phyloP scores from a whole-genome alignment of 2,888 invertebrate species.

The Pinctada fucata region DNA sequence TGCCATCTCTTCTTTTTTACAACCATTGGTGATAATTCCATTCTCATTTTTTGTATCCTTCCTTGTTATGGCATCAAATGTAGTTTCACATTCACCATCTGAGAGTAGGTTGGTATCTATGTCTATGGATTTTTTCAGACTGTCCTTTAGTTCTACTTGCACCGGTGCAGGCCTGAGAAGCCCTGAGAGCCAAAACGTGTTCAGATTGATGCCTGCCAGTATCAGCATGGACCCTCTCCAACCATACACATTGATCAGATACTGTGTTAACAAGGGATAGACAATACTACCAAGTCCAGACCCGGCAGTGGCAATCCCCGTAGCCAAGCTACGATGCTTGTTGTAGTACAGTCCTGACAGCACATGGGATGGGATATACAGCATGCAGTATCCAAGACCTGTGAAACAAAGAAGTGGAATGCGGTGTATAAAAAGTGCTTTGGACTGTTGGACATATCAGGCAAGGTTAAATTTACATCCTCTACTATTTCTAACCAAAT shows the following conservation, averaged over 20 bases:
- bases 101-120: not conserved
- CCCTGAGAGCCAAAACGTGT: conserved; percentile 61
- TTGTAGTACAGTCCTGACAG: conserved; percentile 68
- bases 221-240: conserved; percentile 70
- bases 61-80: not conserved
- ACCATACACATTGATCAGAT: conserved; percentile 62
- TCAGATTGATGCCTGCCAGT: conserved; percentile 62
- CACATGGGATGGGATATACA: conserved; percentile 69
- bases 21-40: not conserved
- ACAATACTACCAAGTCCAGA: conserved; percentile 66
- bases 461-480: too few species aligned
- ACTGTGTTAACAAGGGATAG: conserved; percentile 62
- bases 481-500: too few species aligned
- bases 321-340: conserved; percentile 65
- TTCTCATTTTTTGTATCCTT: not conserved
- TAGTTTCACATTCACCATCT: not conserved
- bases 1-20: not conserved
- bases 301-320: conserved; percentile 67
- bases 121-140: not conserved
- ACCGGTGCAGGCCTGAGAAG: conserved; percentile 47
- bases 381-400: conserved; percentile 68
- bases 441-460: too few species aligned
- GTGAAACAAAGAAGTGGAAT: conserved; percentile 24
- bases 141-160: not conserved
- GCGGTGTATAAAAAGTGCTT: not conserved